Conservation (phyloP, 2,113 vertebrate species). For the Oreotrochilus melanogaster region DNA sequence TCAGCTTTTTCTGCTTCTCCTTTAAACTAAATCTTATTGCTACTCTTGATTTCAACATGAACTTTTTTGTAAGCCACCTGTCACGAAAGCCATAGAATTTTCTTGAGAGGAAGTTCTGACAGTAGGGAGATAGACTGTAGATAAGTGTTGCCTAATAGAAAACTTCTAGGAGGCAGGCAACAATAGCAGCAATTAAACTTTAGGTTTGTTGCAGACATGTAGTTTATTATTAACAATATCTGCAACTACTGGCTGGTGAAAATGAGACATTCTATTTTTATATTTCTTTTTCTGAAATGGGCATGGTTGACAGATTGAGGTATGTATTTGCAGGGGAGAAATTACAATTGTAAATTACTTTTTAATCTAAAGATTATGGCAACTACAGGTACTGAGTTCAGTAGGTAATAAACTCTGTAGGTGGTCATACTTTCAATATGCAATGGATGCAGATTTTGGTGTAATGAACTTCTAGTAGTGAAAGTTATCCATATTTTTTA, state of each 20-base stretch:
- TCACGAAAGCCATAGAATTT: neutral
- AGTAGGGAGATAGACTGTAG: neutral
- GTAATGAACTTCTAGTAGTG: neutral
- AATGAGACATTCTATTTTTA: neutral
- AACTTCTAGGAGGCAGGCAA: neutral
- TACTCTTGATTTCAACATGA: neutral
- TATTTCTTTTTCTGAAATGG: neutral
- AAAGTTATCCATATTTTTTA: neutral
- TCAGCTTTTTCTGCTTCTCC: neutral
- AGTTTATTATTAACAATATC: slow-evolving; percentile 26
- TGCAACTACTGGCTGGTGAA: neutral
- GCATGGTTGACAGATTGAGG: neutral
- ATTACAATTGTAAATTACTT: neutral
- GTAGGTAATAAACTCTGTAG: neutral
- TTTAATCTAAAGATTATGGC: neutral
- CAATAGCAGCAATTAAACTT: neutral
- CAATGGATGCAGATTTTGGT: neutral
- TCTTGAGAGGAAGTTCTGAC: neutral
- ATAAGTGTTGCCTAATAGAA: neutral
- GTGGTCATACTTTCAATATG: neutral
- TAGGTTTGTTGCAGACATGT: neutral
- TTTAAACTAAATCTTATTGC: neutral
- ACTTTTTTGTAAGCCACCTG: no score
- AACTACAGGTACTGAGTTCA: neutral
- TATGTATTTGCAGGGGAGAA: neutral